These are phyloP conservation scores for Abrostola triplasia DNA, from an alignment of 2,888 invertebrate genomes.

Conservation along the genomic window DNA sequence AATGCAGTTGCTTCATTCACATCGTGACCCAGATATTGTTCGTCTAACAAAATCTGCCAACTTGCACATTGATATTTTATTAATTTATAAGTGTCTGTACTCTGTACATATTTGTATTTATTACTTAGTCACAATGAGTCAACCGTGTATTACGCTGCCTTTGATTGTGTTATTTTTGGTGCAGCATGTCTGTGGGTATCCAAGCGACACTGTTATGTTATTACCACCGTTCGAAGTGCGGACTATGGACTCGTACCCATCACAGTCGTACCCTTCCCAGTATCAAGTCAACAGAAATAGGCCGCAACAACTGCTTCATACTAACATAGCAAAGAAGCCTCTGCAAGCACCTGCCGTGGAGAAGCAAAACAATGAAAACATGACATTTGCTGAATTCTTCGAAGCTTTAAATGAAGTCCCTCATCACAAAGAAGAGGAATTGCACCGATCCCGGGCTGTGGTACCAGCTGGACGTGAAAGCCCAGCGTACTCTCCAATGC, in stretches of 20 bases:
- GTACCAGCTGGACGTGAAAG: slow-evolving; percentile 46
- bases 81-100: slow-evolving; percentile 57
- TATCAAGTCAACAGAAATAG: slow-evolving; percentile 35
- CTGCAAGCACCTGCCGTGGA: slow-evolving; percentile 24
- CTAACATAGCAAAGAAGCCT: slow-evolving; percentile 22
- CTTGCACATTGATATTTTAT: slow-evolving; percentile 60
- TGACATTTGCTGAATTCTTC: slow-evolving; percentile 55
- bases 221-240: slow-evolving; percentile 67
- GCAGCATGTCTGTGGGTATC: slow-evolving; percentile 50
- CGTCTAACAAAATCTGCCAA: slow-evolving; percentile 63
- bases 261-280: slow-evolving; percentile 40
- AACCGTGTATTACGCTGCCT: slow-evolving; percentile 56
- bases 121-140: slow-evolving; percentile 65
- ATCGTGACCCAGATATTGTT: slow-evolving; percentile 65
- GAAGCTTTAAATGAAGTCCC: slow-evolving; percentile 61
- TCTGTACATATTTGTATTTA: slow-evolving; percentile 48
- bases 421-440: slow-evolving; percentile 52
- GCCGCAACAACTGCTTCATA: slow-evolving; percentile 42
- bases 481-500: slow-evolving; percentile 31
- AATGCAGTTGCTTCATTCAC: slow-evolving; percentile 59
- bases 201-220: slow-evolving; percentile 65
- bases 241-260: slow-evolving; percentile 49
- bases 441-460: slow-evolving; percentile 50
- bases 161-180: slow-evolving; percentile 59
- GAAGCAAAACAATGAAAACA: slow-evolving; percentile 28